Conservation (phyloP, 2,888 invertebrate genomes). For the Phymatocera aterrima region DNA sequence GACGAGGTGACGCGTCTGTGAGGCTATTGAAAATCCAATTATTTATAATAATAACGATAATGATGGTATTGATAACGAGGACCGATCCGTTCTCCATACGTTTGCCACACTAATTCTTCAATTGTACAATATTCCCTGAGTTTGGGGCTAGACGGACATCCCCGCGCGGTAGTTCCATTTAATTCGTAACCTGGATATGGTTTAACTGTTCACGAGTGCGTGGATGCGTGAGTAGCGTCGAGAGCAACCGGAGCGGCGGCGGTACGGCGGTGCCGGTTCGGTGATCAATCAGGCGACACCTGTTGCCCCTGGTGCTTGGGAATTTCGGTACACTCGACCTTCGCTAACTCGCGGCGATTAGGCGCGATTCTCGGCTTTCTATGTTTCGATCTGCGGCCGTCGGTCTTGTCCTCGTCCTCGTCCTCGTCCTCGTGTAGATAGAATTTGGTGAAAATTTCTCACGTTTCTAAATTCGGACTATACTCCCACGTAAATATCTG, state of each 20-base stretch:
- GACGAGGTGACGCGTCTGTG: too few relatives aligned
- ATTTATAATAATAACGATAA: too few relatives aligned
- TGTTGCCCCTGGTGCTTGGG: conserved; percentile 65
- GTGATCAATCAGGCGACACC: conserved; percentile 75
- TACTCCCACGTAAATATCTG: too few relatives aligned
- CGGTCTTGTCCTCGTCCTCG: not conserved
- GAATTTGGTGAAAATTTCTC: too few relatives aligned
- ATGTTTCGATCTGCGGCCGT: not conserved
- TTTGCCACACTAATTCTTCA: too few relatives aligned
- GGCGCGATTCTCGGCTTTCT: conserved; percentile 53
- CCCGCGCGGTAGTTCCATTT: not conserved
- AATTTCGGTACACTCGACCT: conserved; percentile 66
- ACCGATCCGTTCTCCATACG: not conserved
- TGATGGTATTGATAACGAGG: not conserved
- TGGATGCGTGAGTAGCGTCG: not conserved
- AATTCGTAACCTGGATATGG: not conserved
- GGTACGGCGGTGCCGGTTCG: conserved; percentile 65
- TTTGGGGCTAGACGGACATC: too few relatives aligned
- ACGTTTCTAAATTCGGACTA: too few relatives aligned
- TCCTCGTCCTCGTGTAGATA: not conserved
- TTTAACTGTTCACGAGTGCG: not conserved
- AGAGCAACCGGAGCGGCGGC: not conserved
- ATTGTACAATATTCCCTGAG: too few relatives aligned
- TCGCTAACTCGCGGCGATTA: conserved; percentile 73
- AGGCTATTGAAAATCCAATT: too few relatives aligned